Conservation (phyloP, 92 coral and sea anemone species). For the Meandrina meandrites region DNA sequence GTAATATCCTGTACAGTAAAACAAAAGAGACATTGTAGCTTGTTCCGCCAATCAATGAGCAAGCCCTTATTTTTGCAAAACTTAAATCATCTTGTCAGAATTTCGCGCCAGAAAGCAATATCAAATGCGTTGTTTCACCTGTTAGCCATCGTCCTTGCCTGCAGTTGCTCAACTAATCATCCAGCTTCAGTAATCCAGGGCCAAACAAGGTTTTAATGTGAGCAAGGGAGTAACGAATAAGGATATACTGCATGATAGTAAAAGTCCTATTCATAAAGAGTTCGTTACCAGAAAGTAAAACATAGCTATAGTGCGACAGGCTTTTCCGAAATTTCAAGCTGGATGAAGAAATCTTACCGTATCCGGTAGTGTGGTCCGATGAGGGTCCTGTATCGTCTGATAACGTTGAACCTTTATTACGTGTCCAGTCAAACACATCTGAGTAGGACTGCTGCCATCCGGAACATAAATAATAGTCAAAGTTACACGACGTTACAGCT, state of each 20-base stretch:
- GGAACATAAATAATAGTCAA: not conserved
- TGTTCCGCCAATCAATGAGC: not conserved
- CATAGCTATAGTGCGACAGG: no score
- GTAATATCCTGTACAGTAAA: not conserved
- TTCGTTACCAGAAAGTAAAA: no score
- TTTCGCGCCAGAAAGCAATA: no score
- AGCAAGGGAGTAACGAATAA: no score
- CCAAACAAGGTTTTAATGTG: no score
- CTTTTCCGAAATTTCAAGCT: not conserved
- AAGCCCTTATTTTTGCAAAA: not conserved
- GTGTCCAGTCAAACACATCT: constrained; percentile 31
- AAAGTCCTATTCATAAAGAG: no score
- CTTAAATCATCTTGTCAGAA: not conserved
- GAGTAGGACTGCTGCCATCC: constrained; percentile 11
- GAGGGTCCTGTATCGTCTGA: constrained; percentile 10
- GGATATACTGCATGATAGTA: no score
- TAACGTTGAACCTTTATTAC: not conserved
- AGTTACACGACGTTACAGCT: not conserved
- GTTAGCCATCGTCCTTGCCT: no score
- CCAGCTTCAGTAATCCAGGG: no score
- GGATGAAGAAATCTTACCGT: not conserved
- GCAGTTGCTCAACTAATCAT: no score
- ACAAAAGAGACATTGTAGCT: not conserved
- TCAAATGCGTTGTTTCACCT: no score
- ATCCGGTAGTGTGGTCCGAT: constrained; percentile 8